Evolutionary conservation across 1,140 invertebrate species (phyloP).

Genomic region (Bombus pyrosoma): DNA sequence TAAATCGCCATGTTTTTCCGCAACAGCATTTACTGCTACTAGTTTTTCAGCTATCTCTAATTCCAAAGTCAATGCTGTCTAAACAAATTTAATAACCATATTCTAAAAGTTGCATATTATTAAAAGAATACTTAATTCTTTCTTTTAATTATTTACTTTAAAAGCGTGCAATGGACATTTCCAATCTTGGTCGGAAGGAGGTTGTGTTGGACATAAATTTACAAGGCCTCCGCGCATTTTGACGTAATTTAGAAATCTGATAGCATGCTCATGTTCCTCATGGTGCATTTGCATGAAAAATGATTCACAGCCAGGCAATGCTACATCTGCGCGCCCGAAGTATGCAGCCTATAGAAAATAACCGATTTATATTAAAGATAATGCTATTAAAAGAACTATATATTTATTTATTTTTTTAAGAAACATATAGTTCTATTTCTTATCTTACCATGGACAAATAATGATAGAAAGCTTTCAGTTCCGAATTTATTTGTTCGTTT

Average conservation of each 20-base stretch:
- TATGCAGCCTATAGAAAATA: constrained; percentile 68
- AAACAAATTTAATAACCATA: constrained; percentile 13
- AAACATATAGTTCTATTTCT: not conserved
- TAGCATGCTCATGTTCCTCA: constrained; percentile 73
- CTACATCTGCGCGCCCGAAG: constrained; percentile 75
- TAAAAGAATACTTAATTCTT: constrained; percentile 12
- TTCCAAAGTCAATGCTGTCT: constrained; percentile 73
- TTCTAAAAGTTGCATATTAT: not conserved
- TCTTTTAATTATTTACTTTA: constrained; percentile 64
- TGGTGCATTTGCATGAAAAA: constrained; percentile 77
- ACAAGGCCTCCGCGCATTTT: constrained; percentile 74
- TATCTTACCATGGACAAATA: constrained; percentile 77
- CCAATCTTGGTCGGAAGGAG: constrained; percentile 74
- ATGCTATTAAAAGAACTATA: not conserved
- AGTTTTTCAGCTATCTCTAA: constrained; percentile 70
- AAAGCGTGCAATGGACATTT: constrained; percentile 75
- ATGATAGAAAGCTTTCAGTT: constrained; percentile 76
- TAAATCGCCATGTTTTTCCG: constrained; percentile 72
- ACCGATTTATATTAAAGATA: not conserved
- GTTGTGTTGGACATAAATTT: constrained; percentile 61
- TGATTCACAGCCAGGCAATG: constrained; percentile 73
- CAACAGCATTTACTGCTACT: constrained; percentile 59
- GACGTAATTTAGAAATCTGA: constrained; percentile 72
- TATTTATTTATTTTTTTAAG: not conserved
- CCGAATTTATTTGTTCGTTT: constrained; percentile 72